Base-by-base conservation (phyloP, 2,797 vertebrate species). In the Tapirus indicus region DNA sequence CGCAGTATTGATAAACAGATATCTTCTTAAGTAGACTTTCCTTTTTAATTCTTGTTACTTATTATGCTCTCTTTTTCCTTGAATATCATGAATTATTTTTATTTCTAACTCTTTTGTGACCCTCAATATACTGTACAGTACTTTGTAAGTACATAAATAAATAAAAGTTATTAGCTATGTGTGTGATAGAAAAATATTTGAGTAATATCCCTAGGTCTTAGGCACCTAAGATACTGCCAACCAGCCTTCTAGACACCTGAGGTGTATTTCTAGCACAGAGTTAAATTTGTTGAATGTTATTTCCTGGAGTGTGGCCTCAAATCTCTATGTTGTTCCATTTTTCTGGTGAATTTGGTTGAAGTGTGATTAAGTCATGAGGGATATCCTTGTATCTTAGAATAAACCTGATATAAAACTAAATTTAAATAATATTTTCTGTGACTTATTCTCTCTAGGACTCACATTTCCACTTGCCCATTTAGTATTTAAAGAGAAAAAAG, bases 101-200 rank as follows among this genome's bases (percentile, higher is more conserved):
- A 54, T 79, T 68, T 93, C 18, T 74, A 79, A 60, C 1, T 27
- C 9, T 35, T 16, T 72, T 64, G 54, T 78, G 17, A 12, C 16
- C 64, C 10, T 82, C 14, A 69, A 25, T 88, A 74, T 23, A 44
- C 3, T 32, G 1, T 79, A n/a, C 0, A 49, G 10, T 47, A 52
- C 3, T 92, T 82, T 32, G 44, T 60, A 66, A 82, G 82, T 77
- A 96, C 92, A 47, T 88, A 82, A 94, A 44, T 88, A 82, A 58
- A 44, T 60, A 75, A 13, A n/a, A 69, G 7, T 72, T 86, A 56
- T 82, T 72, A 82, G n/a, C 17, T 87, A n/a, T 86, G 7, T 78
- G 17, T 13, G 71, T 88, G 0, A 49, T 92, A n/a, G 21, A 89
- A 56, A 89, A 44, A 91, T n/a, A 32, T 88, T 74, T 72, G 38